Evolutionary conservation across 2,888 invertebrate species (phyloP).

Genomic region (Zeuzera pyrina): DNA sequence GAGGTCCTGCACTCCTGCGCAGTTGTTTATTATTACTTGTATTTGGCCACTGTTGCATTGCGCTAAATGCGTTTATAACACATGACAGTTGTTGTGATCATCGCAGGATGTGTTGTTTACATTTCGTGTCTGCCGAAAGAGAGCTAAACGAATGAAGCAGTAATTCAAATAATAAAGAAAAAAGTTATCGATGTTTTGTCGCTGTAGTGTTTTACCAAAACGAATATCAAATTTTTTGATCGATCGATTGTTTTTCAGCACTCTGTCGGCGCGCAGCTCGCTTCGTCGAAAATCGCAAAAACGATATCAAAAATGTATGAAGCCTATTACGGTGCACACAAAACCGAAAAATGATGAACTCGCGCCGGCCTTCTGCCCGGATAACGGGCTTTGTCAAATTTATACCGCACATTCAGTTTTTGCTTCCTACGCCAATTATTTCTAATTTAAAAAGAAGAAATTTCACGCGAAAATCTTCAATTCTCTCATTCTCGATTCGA

Average conservation of each 20-base stretch:
- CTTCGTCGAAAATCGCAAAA: conserved; percentile 40
- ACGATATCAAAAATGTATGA: conserved; percentile 64
- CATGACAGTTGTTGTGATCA: conserved; percentile 19
- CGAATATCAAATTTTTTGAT: conserved; percentile 18
- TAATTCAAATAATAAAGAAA: conserved; percentile 1
- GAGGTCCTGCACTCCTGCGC: conserved; percentile 13
- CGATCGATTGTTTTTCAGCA: conserved; percentile 17
- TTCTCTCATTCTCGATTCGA: too few relatives aligned
- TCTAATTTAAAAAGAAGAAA: conserved; percentile 22
- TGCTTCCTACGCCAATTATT: conserved; percentile 42
- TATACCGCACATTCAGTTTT: conserved; percentile 25
- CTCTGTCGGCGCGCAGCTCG: conserved; percentile 14
- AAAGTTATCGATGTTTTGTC: not conserved
- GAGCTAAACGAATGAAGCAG: conserved; percentile 7
- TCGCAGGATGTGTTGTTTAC: conserved; percentile 22
- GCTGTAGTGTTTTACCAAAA: conserved; percentile 7
- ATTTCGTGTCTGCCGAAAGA: conserved; percentile 3
- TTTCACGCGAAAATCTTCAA: not conserved
- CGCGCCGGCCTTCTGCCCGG: conserved; percentile 23
- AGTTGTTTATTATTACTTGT: conserved; percentile 31
- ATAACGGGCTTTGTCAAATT: conserved; percentile 55
- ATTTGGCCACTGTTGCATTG: conserved; percentile 28
- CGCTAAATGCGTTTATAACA: conserved; percentile 33
- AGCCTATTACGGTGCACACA: conserved; percentile 51
- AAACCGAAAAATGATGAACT: conserved; percentile 55